A percentile compares a stretch with the other conserved stretches of the same genome.
phyloP scores from a whole-genome alignment of 2,888 invertebrate species.

The Limnephilus lunatus region DNA sequence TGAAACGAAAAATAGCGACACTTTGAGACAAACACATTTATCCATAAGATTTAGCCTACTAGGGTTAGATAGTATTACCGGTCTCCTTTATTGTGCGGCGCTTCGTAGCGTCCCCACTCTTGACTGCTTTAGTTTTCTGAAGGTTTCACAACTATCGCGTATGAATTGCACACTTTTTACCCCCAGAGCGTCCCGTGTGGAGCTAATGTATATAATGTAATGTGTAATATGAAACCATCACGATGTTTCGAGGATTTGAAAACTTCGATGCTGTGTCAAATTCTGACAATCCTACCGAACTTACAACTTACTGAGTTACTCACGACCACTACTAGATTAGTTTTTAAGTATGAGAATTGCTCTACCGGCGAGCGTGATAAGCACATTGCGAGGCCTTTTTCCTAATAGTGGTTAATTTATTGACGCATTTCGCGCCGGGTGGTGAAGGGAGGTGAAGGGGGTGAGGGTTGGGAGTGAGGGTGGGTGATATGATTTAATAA shows the following conservation, averaged over 20 bases:
- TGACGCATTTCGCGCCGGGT: constrained; percentile 22
- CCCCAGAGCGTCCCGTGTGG: no score
- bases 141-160: no score
- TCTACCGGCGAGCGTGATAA: constrained; percentile 33
- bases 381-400: constrained; percentile 38
- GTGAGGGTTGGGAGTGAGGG: not conserved
- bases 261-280: not conserved
- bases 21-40: no score
- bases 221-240: not conserved
- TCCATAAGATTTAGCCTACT: no score
- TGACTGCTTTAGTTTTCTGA: no score
- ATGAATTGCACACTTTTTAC: no score
- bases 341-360: not conserved
- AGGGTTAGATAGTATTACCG: no score
- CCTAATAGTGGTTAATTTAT: constrained; percentile 49
- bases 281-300: not conserved
- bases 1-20: no score
- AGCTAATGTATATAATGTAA: no score
- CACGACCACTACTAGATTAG: constrained; percentile 2
- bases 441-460: not conserved
- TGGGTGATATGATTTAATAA: constrained; percentile 30
- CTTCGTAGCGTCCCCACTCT: no score
- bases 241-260: not conserved
- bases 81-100: no score
- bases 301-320: not conserved